These are phyloP conservation scores for Rutpela maculata DNA, from an alignment of 2,888 invertebrate species.

Conservation along the genomic window DNA sequence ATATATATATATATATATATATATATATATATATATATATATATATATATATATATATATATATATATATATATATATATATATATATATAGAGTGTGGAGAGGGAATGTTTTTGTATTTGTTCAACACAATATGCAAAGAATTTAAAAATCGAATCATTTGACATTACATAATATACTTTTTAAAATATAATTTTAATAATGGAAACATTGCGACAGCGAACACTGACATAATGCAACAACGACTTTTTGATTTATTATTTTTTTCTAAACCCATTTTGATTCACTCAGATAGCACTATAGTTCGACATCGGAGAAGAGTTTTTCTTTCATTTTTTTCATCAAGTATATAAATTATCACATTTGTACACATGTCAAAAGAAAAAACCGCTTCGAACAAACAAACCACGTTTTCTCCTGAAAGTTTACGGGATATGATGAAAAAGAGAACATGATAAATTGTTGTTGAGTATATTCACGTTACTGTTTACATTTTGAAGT, in stretches of 20 bases:
- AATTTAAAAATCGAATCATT: neutral
- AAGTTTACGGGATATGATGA: slow-evolving; percentile 30
- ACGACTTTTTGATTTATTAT: slow-evolving; percentile 38
- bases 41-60: no score
- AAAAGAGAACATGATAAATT: slow-evolving; percentile 35
- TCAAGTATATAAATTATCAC: slow-evolving; percentile 40
- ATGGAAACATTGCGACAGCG: neutral
- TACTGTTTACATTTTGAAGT: slow-evolving; percentile 26
- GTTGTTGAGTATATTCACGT: slow-evolving; percentile 25
- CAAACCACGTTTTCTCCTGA: slow-evolving; percentile 30
- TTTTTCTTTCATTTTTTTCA: slow-evolving; percentile 39
- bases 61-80: no score
- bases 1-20: no score
- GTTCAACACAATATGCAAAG: neutral
- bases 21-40: no score
- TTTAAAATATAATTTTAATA: neutral
- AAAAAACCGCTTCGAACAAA: slow-evolving; percentile 34
- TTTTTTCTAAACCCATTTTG: slow-evolving; percentile 25
- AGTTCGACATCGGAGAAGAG: slow-evolving; percentile 29
- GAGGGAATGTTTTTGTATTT: neutral
- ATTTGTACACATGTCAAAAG: slow-evolving; percentile 40
- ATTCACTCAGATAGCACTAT: slow-evolving; percentile 24
- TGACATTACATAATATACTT: neutral
- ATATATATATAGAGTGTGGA: no score
- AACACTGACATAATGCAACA: slow-evolving; percentile 3